Base-by-base conservation (phyloP, 2,888 invertebrate genomes). In the Drosophila buzzatii region DNA sequence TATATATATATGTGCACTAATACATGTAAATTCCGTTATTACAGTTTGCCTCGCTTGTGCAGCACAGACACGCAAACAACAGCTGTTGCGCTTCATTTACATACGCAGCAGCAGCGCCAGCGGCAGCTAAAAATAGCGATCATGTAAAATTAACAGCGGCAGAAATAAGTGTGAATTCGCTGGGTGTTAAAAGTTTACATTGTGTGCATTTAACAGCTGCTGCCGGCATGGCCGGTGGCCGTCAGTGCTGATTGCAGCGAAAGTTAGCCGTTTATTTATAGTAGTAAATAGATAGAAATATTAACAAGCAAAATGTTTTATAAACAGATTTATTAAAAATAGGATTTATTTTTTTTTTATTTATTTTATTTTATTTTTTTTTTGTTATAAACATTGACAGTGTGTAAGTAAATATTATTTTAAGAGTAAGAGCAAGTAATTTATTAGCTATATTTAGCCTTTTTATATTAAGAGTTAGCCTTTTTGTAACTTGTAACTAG, bases 1-100 rank as follows among this genome's bases (percentile, higher is more conserved):
- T 27, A 27, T 16, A 23, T 9, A n/a, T 16, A 9, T 16, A 37
- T 16, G 52, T 33, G 37, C n/a, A 37, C 39, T 39, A 27, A 44
- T n/a, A n/a, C 27, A 10, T 33, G 10, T 47, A 5, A 12, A 31
- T 47, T 53, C 7, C 45, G 14, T 53, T 44, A 47, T 45, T 64
- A 47, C 42, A 58, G 47, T 63, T 58, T 69, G 52, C 64, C 44
- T 68, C 56, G 23, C 49, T 65, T 45, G 52, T 58, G 49, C 44
- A 59, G 49, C 20, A 20, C 33, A 27, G 59, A 70, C 59, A 64
- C 52, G 69, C 58, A 52, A 63, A 9, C 49, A 76, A 70, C 82
- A 79, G 82, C 79, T 79, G 79, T 79, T 76, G 56, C 56, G 61
- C 63, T 44, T 47, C 55, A 76, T 76, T 66, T 66, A 63, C 65